A percentile compares a stretch with the other conserved stretches of the same genome.
Conservation (phyloP, 2,888 invertebrate species). For the Erannis defoliaria region DNA sequence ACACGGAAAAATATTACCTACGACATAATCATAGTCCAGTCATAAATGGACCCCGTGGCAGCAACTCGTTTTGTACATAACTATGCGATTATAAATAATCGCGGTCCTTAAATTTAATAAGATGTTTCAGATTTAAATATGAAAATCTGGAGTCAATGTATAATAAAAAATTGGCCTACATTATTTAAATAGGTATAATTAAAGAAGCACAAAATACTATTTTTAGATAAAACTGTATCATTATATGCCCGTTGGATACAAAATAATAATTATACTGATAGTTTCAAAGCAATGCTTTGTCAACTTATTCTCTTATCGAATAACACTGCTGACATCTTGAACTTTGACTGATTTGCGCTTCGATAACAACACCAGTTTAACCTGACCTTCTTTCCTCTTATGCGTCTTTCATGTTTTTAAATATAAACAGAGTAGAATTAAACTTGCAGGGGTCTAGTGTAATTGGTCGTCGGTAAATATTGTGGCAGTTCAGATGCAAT, state of each 20-base stretch:
- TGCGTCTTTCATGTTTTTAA: neutral
- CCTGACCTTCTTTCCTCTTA: conserved; percentile 48
- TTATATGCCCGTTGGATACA: conserved; percentile 56
- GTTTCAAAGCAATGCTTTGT: conserved; percentile 64
- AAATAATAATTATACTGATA: conserved; percentile 52
- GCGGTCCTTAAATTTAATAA: neutral
- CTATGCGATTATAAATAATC: too few species aligned
- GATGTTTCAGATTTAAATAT: too few species aligned
- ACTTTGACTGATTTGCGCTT: conserved; percentile 78
- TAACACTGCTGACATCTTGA: conserved; percentile 67
- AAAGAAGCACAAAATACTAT: neutral
- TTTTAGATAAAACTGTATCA: neutral
- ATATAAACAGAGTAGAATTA: neutral
- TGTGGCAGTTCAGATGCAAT: conserved; percentile 65
- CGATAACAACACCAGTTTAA: conserved; percentile 58
- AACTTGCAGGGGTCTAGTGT: conserved; percentile 43
- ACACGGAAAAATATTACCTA: too few species aligned
- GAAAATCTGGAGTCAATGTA: neutral
- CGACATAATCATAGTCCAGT: too few species aligned
- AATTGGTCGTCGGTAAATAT: conserved; percentile 54
- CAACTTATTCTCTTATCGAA: conserved; percentile 66
- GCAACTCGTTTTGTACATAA: too few species aligned
- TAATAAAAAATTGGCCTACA: neutral
- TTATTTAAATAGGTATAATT: neutral
- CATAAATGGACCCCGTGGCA: too few species aligned